Base-by-base conservation (phyloP, 2,797 vertebrate genomes). In the Chromobotia macracanthus region DNA sequence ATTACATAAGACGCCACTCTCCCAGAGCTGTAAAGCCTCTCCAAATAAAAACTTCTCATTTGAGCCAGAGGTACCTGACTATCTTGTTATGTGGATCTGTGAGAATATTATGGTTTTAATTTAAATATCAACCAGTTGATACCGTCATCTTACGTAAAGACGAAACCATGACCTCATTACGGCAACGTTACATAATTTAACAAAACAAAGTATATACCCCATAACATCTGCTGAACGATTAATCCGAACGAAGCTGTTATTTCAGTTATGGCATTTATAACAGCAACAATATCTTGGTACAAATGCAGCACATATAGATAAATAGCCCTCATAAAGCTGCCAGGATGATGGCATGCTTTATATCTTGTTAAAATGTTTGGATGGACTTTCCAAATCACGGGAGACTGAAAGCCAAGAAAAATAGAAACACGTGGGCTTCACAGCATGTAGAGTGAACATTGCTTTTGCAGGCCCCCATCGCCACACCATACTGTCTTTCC, bases 351-450 rank as follows among this genome's bases (percentile, higher is more conserved):
- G 56, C 65, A 58, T 44, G 76, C 56, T 65, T 75, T 67, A 74
- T 58, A 82, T 80, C 67, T 77, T 76, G 23, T 74, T 81, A 68
- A 84, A 76, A 71, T 70, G 28, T 84, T 75, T 70, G 68, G 75
- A 63, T 19, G 48, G 63, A n/a, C 28, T 35, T 6, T 72, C 50
- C 60, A 56, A 61, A 35, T 35, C 67, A 48, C 11, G 21, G 41
- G 69, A 60, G 28, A 31, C 35, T 51, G 10, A 3, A 13, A 44
- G 67, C 76, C 79, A 73, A 77, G 70, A 48, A 61, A 68, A 41
- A 79, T 41, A 38, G 16, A 69, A 73, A 69, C 28, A 60, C 58
- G 50, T n/a, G 44, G 73, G 53, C 41, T 21, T 70, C 68, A 6
- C 67, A 64, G 38, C 25, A 61, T 67, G 80, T 55, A 31, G 61